phyloP scores from a whole-genome alignment of 1,140 invertebrate species.

The Drosophila santomea region DNA sequence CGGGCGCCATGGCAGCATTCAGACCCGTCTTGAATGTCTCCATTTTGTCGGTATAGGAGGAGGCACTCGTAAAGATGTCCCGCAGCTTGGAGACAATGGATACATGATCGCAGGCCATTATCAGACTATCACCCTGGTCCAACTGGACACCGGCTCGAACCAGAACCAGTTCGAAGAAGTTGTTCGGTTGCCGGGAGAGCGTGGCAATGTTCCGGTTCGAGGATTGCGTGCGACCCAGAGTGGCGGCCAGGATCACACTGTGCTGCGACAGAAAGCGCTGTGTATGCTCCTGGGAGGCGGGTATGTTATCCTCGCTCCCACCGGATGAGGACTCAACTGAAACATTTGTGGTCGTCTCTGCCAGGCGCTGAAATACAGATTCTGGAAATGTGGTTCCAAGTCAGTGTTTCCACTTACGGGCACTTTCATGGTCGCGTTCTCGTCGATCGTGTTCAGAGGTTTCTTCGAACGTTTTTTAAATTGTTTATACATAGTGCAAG shows the following conservation, averaged over 20 bases:
- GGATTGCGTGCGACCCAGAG: conserved; percentile 75
- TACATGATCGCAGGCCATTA: conserved; percentile 78
- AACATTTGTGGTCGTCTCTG: conserved; percentile 34
- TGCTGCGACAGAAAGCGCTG: conserved; percentile 82
- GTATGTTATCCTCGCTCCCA: conserved; percentile 77
- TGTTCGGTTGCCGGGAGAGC: conserved; percentile 73
- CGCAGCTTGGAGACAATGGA: conserved; percentile 74
- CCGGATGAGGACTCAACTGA: conserved; percentile 21
- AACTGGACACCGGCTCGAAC: conserved; percentile 71
- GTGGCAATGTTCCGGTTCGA: conserved; percentile 19
- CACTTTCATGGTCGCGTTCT: conserved; percentile 73
- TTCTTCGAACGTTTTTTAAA: conserved; percentile 46
- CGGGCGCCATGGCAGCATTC: conserved; percentile 71
- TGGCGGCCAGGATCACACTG: conserved; percentile 66
- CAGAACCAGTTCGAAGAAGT: conserved; percentile 77
- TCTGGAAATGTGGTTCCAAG: neutral
- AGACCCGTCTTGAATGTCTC: conserved; percentile 83
- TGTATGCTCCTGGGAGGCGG: conserved; percentile 77
- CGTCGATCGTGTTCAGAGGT: conserved; percentile 68
- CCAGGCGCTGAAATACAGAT: conserved; percentile 34
- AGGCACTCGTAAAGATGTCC: conserved; percentile 58
- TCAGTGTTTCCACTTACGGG: conserved; percentile 31
- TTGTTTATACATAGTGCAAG: conserved; percentile 50
- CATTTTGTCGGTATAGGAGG: conserved; percentile 73
- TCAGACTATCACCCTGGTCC: conserved; percentile 67